Percentiles rank a stretch among this genome's conserved stretches.
Evolutionary conservation across 2,113 vertebrate species (phyloP).

Genomic region (Phasianus colchicus): DNA sequence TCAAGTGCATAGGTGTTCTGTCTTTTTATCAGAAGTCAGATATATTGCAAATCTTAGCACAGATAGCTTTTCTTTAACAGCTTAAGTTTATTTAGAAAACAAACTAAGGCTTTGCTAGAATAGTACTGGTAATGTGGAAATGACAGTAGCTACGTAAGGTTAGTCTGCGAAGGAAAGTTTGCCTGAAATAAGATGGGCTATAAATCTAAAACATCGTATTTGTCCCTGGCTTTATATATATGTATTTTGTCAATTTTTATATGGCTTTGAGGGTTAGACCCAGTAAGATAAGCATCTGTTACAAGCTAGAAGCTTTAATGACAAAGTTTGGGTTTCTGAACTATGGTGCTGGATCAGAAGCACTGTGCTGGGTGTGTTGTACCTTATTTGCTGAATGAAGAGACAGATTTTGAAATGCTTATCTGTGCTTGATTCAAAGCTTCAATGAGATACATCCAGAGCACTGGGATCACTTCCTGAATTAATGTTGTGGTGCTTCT

Average conservation of each 20-base stretch:
- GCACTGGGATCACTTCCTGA: background rate
- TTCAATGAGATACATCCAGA: background rate
- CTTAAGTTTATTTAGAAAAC: background rate
- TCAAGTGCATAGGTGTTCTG: background rate
- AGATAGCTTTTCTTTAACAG: background rate
- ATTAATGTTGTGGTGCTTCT: background rate
- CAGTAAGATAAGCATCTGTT: background rate
- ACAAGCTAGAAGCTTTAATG: background rate
- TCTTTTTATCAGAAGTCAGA: background rate
- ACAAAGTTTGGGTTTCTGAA: background rate
- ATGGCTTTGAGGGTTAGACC: background rate
- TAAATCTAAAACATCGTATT: background rate
- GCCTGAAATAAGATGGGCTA: background rate
- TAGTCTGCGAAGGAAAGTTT: background rate
- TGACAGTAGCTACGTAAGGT: background rate
- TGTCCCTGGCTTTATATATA: background rate
- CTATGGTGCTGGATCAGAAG: background rate
- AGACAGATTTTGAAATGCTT: background rate
- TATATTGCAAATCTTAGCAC: background rate
- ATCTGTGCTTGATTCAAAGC: background rate
- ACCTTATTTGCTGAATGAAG: background rate
- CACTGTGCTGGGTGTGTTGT: background rate
- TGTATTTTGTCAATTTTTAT: background rate
- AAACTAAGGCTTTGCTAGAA: background rate
- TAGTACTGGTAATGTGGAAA: background rate